Evolutionary conservation across 1,140 invertebrate genomes (phyloP).

Genomic region (Leptinotarsa texana): DNA sequence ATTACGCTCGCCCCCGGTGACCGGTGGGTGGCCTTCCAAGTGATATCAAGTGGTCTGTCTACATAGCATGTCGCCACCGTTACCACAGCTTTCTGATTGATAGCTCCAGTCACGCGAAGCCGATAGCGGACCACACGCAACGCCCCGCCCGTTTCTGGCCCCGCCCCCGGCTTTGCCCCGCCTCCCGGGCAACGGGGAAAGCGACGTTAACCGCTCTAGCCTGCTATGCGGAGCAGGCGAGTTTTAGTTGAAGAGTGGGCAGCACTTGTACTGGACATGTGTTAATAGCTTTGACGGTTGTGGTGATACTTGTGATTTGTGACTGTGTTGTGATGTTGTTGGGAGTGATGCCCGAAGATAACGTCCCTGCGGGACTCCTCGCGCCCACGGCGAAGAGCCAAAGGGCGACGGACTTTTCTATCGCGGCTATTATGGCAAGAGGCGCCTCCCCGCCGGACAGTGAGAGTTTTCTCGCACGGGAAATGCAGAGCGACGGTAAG

Average conservation of each 20-base stretch:
- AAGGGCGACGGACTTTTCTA: conserved; percentile 87
- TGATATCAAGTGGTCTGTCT: conserved; percentile 55
- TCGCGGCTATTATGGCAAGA: conserved; percentile 88
- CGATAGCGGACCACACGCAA: conserved; percentile 52
- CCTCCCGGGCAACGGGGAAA: conserved; percentile 7
- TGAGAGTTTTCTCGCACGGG: conserved; percentile 24
- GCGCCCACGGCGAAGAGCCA: conserved; percentile 53
- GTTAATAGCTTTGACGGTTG: conserved; percentile 32
- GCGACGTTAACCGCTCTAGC: conserved; percentile 5
- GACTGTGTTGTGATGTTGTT: conserved; percentile 51
- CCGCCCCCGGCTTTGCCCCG: conserved; percentile 13
- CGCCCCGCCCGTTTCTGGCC: conserved; percentile 29
- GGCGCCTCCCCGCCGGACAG: conserved; percentile 54
- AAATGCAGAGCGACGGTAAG: conserved; percentile 42
- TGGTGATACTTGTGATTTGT: conserved; percentile 34
- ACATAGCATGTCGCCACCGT: conserved; percentile 56
- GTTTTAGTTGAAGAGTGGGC: conserved; percentile 45
- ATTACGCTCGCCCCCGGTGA: conserved; percentile 43
- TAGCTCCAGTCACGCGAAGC: conserved; percentile 53
- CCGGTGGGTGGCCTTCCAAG: conserved; percentile 49
- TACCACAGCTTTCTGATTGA: conserved; percentile 55
- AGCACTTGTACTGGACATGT: conserved; percentile 37
- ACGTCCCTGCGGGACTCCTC: conserved; percentile 46
- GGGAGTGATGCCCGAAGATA: conserved; percentile 53
- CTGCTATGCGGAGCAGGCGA: conserved; percentile 19